Percentiles rank a stretch among this genome's conserved stretches.
Conservation (phyloP, 2,888 invertebrate genomes). For the Noctua janthe region DNA sequence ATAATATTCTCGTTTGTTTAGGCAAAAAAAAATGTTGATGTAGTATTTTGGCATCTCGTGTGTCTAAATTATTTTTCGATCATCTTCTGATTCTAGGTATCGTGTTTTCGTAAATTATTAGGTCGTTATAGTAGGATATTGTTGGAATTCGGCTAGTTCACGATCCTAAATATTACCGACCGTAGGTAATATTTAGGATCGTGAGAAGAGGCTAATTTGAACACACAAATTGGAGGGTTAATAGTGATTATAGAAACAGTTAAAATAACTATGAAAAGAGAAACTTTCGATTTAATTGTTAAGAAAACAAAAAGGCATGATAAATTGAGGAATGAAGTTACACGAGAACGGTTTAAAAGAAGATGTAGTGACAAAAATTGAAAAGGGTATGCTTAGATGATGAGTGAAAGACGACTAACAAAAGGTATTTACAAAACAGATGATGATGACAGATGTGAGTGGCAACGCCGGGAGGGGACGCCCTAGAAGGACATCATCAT, state of each 20-base stretch:
- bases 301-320: too few relatives aligned
- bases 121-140: constrained; percentile 9
- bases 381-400: too few relatives aligned
- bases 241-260: neutral
- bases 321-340: too few relatives aligned
- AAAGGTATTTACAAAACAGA: too few relatives aligned
- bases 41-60: neutral
- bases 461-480: too few relatives aligned
- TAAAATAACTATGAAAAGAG: neutral
- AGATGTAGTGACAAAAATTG: too few relatives aligned
- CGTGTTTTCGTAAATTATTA: constrained; percentile 4
- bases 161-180: too few relatives aligned
- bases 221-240: neutral
- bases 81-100: constrained; percentile 20
- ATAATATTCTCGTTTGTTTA: too few relatives aligned
- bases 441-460: too few relatives aligned
- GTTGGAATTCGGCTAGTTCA: neutral
- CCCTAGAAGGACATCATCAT: too few relatives aligned
- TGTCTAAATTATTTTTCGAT: constrained; percentile 6
- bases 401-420: too few relatives aligned
- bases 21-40: neutral
- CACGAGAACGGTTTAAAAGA: too few relatives aligned
- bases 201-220: neutral
- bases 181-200: neutral
- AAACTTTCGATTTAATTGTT: neutral